Percentiles rank a stretch among this genome's conserved stretches.
These are phyloP conservation scores for Drymodes brunneopygia DNA, from an alignment of 2,113 vertebrate species.

Conservation along the genomic window DNA sequence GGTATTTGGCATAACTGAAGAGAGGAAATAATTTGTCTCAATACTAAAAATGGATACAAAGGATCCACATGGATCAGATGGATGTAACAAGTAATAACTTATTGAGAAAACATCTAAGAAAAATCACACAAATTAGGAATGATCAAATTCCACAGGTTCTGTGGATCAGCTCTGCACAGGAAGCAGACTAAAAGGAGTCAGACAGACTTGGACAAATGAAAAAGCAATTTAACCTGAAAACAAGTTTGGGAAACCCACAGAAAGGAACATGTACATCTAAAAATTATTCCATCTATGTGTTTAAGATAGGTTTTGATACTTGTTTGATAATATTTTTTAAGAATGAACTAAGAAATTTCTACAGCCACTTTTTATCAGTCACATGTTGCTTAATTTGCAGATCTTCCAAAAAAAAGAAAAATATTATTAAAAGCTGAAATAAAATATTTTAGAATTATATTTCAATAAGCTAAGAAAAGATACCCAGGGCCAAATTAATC, in stretches of 20 bases:
- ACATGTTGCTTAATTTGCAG: conserved; percentile 1
- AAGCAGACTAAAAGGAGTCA: not conserved
- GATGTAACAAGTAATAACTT: not conserved
- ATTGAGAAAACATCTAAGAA: not conserved
- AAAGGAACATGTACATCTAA: not conserved
- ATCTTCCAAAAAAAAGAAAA: conserved; percentile 54
- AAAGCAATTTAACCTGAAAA: not conserved
- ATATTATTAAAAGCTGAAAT: conserved; percentile 44
- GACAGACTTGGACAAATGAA: not conserved
- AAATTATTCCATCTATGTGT: not conserved
- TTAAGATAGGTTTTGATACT: not conserved
- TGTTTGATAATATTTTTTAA: not conserved
- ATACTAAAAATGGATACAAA: not conserved
- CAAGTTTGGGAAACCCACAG: not conserved
- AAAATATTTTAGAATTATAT: conserved; percentile 42
- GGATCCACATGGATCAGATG: not conserved
- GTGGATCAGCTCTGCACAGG: not conserved
- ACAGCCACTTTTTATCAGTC: not conserved
- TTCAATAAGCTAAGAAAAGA: conserved; percentile 52
- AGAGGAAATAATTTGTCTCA: not conserved
- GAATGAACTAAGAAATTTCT: not conserved
- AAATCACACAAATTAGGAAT: not conserved
- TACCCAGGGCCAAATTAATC: conserved; percentile 28
- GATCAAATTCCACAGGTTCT: not conserved
- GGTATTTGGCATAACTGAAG: not conserved